Evolutionary conservation across 1,140 invertebrate genomes (phyloP), one percentile per base, ranked within the genome.

Genomic region (Tetramorium parvispinum): DNA sequence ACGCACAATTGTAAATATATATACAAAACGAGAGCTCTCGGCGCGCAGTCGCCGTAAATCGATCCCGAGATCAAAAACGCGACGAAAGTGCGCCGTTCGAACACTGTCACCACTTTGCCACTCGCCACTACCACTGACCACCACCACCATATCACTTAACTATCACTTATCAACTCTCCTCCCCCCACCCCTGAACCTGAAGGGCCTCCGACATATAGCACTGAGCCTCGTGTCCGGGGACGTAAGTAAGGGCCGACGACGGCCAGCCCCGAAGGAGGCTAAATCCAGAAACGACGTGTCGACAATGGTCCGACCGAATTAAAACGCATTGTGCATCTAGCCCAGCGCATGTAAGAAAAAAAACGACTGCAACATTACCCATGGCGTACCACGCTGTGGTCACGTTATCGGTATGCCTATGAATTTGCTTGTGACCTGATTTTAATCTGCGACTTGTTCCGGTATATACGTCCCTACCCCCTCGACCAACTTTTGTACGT

Each of bases 201-300:
- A 93, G 87, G 92, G 93, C 94, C 93, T 95, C 94, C 94, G 95
- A 96, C 95, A 96, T 96, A 96, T 96, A 95, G 95, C 94, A 96
- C 96, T 96, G 94, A 95, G 95, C 95, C 94, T 95, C 95, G 96
- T 95, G 95, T 96, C 95, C 95, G 96, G 96, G 96, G 95, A 95
- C 93, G 91, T 91, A 90, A 90, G 94, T 94, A 95, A 95, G 95
- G 95, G 95, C 94, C 94, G 94, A 95, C 94, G 95, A 95, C 94
- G 95, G 94, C 90, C 95, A 93, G 93, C 94, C 95, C 96, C 93
- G 93, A 87, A 93, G 93, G 94, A 95, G 94, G 93, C 93, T 94
- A 91, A 92, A 92, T 92, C 92, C 94, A 91, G 81, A 81, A 92
- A 92, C 92, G 92, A 90, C 90, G 88, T 93, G 90, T 93, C 92